phyloP scores from a whole-genome alignment of 2,797 vertebrate species.

The Lepidocolaptes lacrymiger region DNA sequence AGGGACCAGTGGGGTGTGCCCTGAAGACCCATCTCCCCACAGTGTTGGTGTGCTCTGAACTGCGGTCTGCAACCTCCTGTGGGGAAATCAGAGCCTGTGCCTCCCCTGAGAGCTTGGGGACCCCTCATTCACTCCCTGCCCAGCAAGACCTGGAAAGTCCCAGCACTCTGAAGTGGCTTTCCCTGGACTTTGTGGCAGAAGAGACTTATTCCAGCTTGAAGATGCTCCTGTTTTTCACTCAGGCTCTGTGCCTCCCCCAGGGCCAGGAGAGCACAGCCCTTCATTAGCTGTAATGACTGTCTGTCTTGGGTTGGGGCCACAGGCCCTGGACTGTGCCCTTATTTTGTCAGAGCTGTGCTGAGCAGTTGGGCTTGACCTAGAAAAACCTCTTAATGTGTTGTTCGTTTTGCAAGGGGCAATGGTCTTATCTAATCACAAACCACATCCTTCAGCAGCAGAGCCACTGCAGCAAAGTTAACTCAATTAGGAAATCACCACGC shows the following conservation, averaged over 20 bases:
- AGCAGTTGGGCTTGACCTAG: conserved; percentile 24
- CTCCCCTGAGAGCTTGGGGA: background rate
- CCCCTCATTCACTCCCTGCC: background rate
- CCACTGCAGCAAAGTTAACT: conserved; percentile 34
- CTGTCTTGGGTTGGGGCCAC: background rate
- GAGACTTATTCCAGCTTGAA: background rate
- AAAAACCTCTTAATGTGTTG: conserved; percentile 29
- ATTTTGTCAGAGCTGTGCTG: background rate
- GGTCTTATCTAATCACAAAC: conserved; percentile 47
- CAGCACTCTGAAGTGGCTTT: background rate
- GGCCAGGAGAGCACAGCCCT: background rate
- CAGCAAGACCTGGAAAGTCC: background rate
- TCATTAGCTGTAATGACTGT: conserved; percentile 1
- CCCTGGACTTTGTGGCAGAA: background rate
- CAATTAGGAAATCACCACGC: conserved; percentile 44
- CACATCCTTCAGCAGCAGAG: conserved; percentile 31
- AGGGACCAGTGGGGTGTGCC: background rate
- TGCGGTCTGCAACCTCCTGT: background rate
- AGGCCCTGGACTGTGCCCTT: background rate
- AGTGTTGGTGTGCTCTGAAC: background rate
- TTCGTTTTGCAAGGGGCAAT: background rate
- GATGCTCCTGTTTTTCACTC: background rate
- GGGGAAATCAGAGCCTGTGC: background rate
- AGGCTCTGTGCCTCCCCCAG: background rate
- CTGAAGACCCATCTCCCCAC: background rate